A percentile compares a stretch with the other conserved stretches of the same genome.
These are phyloP conservation scores for Sylvicola fuscatus DNA, from an alignment of 2,888 invertebrate species.

Conservation along the genomic window DNA sequence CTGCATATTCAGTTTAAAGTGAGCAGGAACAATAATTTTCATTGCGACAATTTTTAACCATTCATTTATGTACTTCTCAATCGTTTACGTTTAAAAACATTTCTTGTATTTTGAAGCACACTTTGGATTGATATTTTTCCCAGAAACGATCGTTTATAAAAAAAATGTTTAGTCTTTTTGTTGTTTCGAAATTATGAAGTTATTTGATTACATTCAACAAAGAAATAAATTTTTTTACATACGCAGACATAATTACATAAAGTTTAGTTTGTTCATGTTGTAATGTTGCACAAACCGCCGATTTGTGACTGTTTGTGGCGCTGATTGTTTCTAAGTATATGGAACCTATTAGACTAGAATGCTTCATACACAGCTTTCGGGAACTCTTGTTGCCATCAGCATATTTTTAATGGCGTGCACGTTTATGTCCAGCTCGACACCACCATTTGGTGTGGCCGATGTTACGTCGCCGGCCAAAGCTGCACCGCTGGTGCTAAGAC, in stretches of 20 bases:
- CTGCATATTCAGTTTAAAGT: no score
- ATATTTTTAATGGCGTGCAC: constrained; percentile 75
- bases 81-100: constrained; percentile 5
- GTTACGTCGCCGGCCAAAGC: neutral
- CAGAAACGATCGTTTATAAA: constrained; percentile 1
- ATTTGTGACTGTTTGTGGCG: no score
- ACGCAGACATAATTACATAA: no score
- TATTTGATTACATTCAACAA: no score
- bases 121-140: constrained; percentile 2
- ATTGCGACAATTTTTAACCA: no score
- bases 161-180: constrained; percentile 4
- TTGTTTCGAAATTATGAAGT: neutral
- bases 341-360: neutral
- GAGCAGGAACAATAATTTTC: no score
- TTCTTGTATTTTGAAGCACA: constrained; percentile 6
- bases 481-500: constrained; percentile 1
- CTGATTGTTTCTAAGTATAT: no score
- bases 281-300: no score
- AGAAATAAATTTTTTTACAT: no score
- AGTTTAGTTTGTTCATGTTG: no score
- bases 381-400: constrained; percentile 67
- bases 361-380: constrained; percentile 68
- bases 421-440: constrained; percentile 31
- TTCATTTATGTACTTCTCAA: constrained; percentile 2
- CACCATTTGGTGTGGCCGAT: constrained; percentile 1